Evolutionary conservation across 2,888 invertebrate genomes (phyloP).

Genomic region (Dryomyza anilis): DNA sequence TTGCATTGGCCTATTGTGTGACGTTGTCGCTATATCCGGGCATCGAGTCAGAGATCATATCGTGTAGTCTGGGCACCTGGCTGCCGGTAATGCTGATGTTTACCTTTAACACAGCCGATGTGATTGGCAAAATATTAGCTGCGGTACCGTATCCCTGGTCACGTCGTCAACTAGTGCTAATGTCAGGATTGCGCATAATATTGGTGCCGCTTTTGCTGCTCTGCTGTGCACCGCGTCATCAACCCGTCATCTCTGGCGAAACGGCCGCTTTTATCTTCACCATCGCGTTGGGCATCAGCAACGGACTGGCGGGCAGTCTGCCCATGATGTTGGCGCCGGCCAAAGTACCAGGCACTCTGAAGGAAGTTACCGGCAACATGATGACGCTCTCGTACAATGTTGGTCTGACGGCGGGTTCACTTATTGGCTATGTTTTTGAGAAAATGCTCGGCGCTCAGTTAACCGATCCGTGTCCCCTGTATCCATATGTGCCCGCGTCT

Average conservation of each 20-base stretch:
- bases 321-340: constrained; percentile 92
- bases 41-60: constrained; percentile 85
- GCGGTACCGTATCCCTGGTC: constrained; percentile 85
- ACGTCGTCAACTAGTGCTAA: constrained; percentile 75
- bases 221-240: constrained; percentile 78
- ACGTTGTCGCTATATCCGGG: constrained; percentile 90
- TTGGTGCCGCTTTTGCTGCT: constrained; percentile 81
- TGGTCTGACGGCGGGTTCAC: constrained; percentile 81
- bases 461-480: constrained; percentile 61
- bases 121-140: constrained; percentile 77
- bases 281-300: constrained; percentile 77
- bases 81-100: constrained; percentile 92
- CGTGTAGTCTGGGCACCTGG: constrained; percentile 83
- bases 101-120: constrained; percentile 84
- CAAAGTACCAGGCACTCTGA: constrained; percentile 81
- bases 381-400: constrained; percentile 92
- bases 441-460: constrained; percentile 67
- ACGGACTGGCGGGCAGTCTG: constrained; percentile 87
- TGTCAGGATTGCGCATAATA: constrained; percentile 74
- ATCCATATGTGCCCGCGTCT: constrained; percentile 46
- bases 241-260: constrained; percentile 74
- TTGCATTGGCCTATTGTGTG: constrained; percentile 86
- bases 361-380: constrained; percentile 91
- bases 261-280: constrained; percentile 72
- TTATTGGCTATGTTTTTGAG: constrained; percentile 81